Percentiles rank a stretch among this genome's conserved stretches.
phyloP scores from a whole-genome alignment of 2,888 invertebrate genomes.

The Apeira syringaria region DNA sequence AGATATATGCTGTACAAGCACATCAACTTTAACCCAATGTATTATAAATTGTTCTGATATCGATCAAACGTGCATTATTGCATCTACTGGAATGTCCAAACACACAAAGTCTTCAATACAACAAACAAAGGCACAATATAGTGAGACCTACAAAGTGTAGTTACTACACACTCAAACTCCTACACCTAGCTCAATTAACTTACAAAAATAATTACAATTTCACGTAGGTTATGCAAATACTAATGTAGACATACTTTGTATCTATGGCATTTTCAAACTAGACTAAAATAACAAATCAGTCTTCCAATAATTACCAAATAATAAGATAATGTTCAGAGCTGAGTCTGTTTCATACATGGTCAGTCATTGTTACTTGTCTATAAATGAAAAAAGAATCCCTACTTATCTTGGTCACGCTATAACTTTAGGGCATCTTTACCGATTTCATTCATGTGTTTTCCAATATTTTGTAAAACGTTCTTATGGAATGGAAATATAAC shows the following conservation, averaged over 20 bases:
- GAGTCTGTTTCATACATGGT: background rate
- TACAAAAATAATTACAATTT: constrained; percentile 50
- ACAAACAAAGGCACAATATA: constrained; percentile 79
- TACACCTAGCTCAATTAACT: constrained; percentile 45
- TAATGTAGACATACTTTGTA: constrained; percentile 60
- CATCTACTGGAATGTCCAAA: constrained; percentile 73
- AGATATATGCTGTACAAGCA: constrained; percentile 17
- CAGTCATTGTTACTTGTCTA: no score
- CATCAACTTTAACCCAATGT: constrained; percentile 21
- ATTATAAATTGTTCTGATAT: constrained; percentile 26
- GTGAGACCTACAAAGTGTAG: constrained; percentile 66
- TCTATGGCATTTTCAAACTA: constrained; percentile 83
- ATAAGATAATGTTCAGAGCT: constrained; percentile 57
- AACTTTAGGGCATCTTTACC: no score
- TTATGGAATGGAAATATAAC: no score
- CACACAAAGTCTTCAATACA: constrained; percentile 53
- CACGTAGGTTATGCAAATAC: constrained; percentile 54
- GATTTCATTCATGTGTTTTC: no score
- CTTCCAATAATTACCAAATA: constrained; percentile 78
- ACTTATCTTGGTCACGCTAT: no score
- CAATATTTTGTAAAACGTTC: no score
- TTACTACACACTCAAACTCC: constrained; percentile 61
- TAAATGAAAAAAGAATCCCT: no score
- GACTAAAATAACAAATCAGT: constrained; percentile 84
- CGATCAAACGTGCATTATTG: constrained; percentile 58